Conservation (phyloP, 2,113 vertebrate species). For the Meleagris gallopavo region DNA sequence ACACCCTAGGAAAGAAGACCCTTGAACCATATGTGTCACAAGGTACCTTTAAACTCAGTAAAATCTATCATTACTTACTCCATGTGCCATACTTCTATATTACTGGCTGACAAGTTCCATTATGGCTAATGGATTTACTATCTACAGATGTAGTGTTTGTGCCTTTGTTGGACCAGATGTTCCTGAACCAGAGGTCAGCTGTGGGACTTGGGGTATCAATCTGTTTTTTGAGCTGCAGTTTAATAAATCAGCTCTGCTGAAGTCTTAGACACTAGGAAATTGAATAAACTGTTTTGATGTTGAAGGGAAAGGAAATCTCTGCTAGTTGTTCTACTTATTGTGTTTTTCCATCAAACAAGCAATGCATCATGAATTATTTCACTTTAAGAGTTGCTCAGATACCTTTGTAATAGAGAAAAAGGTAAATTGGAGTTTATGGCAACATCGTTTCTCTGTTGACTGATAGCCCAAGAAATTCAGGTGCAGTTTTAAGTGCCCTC, state of each 20-base stretch:
- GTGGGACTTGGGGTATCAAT: background rate
- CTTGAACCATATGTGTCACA: background rate
- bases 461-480: background rate
- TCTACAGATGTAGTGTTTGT: background rate
- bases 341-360: background rate
- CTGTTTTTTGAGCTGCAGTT: background rate
- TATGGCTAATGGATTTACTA: constrained; percentile 30
- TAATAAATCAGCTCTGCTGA: constrained; percentile 6
- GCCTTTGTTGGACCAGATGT: constrained; percentile 17
- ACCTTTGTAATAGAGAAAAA: background rate
- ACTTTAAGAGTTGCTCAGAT: background rate
- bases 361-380: background rate
- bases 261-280: background rate
- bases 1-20: constrained; percentile 34
- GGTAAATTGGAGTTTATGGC: background rate
- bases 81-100: background rate
- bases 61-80: constrained; percentile 3
- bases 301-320: background rate
- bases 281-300: background rate
- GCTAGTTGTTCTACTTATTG: background rate
- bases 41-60: constrained; percentile 14
- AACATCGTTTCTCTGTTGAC: background rate
- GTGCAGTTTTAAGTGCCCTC: background rate
- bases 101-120: constrained; percentile 4
- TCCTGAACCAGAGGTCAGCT: constrained; percentile 33